phyloP scores from a whole-genome alignment of 1,140 invertebrate genomes.

The Harlomillsia oculata region DNA sequence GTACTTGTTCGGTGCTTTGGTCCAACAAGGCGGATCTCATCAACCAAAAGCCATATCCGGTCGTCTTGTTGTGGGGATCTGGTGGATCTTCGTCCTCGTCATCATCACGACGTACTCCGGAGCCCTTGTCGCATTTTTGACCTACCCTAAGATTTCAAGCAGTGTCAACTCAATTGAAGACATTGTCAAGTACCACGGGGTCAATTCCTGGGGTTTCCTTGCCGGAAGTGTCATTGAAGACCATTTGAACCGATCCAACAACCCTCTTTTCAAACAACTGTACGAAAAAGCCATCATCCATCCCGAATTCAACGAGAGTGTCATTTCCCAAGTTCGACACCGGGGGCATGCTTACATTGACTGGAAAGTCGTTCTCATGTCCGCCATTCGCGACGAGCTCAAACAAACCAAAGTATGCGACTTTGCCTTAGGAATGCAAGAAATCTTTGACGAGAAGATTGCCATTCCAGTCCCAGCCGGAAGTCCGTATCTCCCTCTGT shows the following conservation, averaged over 20 bases:
- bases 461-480: slow-evolving; percentile 59
- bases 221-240: slow-evolving; percentile 63
- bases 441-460: slow-evolving; percentile 68
- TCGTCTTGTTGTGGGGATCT: slow-evolving; percentile 75
- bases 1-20: slow-evolving; percentile 79
- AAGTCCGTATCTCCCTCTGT: slow-evolving; percentile 60
- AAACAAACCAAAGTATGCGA: slow-evolving; percentile 54
- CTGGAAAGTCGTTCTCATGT: slow-evolving; percentile 61
- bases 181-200: slow-evolving; percentile 49
- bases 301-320: slow-evolving; percentile 40
- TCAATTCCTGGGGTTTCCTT: slow-evolving; percentile 61
- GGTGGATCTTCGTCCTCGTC: slow-evolving; percentile 87
- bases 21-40: slow-evolving; percentile 84
- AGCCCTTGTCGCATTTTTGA: slow-evolving; percentile 84
- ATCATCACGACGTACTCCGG: slow-evolving; percentile 86
- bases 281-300: slow-evolving; percentile 48
- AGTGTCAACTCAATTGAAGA: slow-evolving; percentile 64
- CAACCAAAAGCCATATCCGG: slow-evolving; percentile 73
- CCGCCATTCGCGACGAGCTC: slow-evolving; percentile 54
- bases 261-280: slow-evolving; percentile 38
- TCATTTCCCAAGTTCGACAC: slow-evolving; percentile 51
- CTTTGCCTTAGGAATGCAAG: slow-evolving; percentile 59
- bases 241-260: slow-evolving; percentile 39
- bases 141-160: slow-evolving; percentile 74
- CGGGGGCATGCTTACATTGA: slow-evolving; percentile 66